Base-by-base conservation (phyloP, 2,113 vertebrate genomes). In the Pseudopodoces humilis region DNA sequence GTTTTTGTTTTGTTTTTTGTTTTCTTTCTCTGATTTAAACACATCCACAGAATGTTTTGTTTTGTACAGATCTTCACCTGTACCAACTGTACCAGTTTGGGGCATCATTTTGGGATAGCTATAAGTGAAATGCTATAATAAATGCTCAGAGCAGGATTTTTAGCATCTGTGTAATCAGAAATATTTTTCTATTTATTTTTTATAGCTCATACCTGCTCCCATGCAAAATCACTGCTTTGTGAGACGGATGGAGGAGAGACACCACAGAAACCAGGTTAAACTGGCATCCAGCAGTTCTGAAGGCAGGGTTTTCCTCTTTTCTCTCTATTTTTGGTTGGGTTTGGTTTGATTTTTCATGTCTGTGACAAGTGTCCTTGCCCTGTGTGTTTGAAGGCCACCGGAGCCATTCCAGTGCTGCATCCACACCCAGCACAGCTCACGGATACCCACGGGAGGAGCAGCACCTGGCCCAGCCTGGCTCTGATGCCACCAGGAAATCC, bases 361-460 rank as follows among this genome's bases (percentile, higher is more conserved):
- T 69, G 35, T 33, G 33, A 25, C 31, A 53, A 10, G 13, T 3
- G 8, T 58, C 69, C 25, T 72, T 88, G 49, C 44, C 15, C 16
- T 2, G 3, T 24, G 43, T 27, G n/a, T 78, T 35, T 56, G 35
- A 55, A 77, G 21, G 52, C 62, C 44, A 75, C 4, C 23, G 22
- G 43, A 88, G 31, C 43, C 63, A 6, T 4, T 17, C 15, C 69
- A 49, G 53, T 1, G 27, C 70, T 59, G 28, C 56, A 24, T 0
- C 14, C 49, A 53, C 8, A 2, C 0, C 2, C 25, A 10, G 9
- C 49, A 13, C 43, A 69, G 41, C 76, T 43, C 37, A 18, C 7
- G 28, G 12, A 5, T 1, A 7, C 28, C 59, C 27, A 7, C 1
- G 1, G 24, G 11, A 77, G 39, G 31, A 30, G 39, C 49, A 23